Percentiles rank a stretch among this genome's conserved stretches.
Conservation (phyloP, 2,113 vertebrate species). For the Numida meleagris region DNA sequence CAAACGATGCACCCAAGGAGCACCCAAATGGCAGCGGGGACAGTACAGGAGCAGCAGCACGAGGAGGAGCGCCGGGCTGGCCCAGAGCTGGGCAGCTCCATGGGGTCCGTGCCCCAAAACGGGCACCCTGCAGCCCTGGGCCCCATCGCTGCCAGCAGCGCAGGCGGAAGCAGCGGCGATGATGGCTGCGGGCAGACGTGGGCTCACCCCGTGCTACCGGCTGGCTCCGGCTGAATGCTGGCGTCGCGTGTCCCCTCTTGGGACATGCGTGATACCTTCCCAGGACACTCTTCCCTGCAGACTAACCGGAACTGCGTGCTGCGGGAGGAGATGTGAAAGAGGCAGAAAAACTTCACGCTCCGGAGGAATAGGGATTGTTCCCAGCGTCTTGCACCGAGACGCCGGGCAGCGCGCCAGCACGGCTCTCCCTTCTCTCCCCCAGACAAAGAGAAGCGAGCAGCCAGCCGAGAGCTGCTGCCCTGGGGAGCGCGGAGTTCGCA, state of each 20-base stretch:
- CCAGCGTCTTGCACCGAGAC: not conserved
- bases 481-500: not conserved
- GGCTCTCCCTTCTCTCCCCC: not conserved
- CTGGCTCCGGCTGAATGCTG: not conserved
- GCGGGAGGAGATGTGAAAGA: not conserved
- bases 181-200: not conserved
- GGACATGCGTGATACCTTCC: not conserved
- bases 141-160: not conserved
- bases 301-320: not conserved
- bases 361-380: not conserved
- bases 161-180: fast-evolving
- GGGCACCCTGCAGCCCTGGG: fast-evolving
- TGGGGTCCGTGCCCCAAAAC: not conserved
- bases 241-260: not conserved
- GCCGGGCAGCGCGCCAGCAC: not conserved
- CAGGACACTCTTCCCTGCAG: not conserved
- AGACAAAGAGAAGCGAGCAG: not conserved
- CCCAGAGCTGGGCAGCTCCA: fast-evolving
- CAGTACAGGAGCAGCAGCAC: not conserved
- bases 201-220: no score
- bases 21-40: not conserved
- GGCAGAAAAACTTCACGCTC: not conserved
- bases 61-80: fast-evolving
- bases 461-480: not conserved
- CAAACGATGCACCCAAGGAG: not conserved